Conservation (phyloP, 2,113 vertebrate species). For the Xiphophorus maculatus region DNA sequence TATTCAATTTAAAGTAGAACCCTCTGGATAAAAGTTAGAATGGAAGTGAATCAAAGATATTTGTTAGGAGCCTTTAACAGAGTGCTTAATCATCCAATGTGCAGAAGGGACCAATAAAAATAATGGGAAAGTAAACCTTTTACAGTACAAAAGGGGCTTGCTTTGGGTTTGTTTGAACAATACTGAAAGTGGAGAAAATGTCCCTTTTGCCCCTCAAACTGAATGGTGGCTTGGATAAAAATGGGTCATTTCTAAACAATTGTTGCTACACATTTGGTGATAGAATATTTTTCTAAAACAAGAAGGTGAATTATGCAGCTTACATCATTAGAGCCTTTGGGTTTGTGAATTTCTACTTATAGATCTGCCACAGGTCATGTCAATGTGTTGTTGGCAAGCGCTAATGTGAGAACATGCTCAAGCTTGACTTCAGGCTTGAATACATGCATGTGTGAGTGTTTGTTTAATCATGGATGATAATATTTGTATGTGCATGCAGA, state of each 20-base stretch:
- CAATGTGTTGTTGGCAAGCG: background rate
- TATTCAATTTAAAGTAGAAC: background rate
- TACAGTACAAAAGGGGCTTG: background rate
- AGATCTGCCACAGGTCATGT: background rate
- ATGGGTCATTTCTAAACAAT: background rate
- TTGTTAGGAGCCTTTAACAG: background rate
- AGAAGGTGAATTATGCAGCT: background rate
- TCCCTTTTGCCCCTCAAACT: background rate
- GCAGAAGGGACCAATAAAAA: background rate
- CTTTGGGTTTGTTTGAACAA: conserved; percentile 3
- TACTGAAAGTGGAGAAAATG: background rate
- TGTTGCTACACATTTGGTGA: background rate
- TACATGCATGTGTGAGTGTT: conserved; percentile 9
- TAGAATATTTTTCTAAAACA: background rate
- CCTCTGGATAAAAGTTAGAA: conserved; percentile 1
- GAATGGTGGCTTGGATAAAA: background rate
- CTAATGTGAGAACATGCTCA: conserved; percentile 26
- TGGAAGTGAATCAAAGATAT: background rate
- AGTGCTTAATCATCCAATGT: conserved; percentile 8
- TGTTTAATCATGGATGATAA: conserved; percentile 3
- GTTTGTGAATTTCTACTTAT: background rate
- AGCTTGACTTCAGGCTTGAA: conserved; percentile 33
- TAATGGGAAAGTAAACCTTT: background rate
- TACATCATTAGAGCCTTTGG: background rate
- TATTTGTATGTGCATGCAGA: conserved; percentile 12